These are phyloP conservation scores for Pseudorasbora parva DNA, from an alignment of 2,113 vertebrate species.

Conservation along the genomic window DNA sequence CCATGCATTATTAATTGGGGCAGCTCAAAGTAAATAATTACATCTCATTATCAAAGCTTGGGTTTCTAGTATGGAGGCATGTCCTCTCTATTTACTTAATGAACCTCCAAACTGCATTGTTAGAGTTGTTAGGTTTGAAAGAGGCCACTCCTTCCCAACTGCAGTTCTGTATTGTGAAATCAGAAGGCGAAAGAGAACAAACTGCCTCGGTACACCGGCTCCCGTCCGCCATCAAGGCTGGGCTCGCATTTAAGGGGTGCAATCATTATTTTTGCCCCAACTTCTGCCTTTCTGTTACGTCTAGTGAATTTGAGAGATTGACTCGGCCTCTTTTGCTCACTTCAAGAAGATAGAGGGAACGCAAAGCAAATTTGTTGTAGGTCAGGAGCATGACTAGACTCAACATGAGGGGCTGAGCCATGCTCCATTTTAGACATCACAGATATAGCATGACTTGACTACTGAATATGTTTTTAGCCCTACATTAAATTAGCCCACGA, in stretches of 20 bases:
- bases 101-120: conserved; percentile 48
- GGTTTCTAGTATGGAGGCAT: conserved; percentile 34
- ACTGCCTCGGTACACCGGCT: not conserved
- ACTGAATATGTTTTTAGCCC: not conserved
- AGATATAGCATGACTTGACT: not conserved
- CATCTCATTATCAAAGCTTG: conserved; percentile 56
- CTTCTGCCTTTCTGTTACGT: conserved; percentile 18
- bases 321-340: not conserved
- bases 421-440: not conserved
- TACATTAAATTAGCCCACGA: not conserved
- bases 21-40: conserved; percentile 62
- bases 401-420: not conserved
- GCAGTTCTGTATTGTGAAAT: conserved; percentile 6
- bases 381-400: not conserved
- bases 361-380: not conserved
- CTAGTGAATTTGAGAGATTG: not conserved
- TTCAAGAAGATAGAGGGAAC: conserved; percentile 6
- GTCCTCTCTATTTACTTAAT: conserved; percentile 48
- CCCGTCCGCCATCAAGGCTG: not conserved
- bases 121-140: conserved; percentile 35
- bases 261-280: conserved; percentile 1
- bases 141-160: conserved; percentile 15
- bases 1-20: conserved; percentile 61
- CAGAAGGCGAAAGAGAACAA: conserved; percentile 31
- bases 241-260: not conserved